Evolutionary conservation across 1,140 invertebrate species (phyloP).

Genomic region (Coptotermes formosanus): DNA sequence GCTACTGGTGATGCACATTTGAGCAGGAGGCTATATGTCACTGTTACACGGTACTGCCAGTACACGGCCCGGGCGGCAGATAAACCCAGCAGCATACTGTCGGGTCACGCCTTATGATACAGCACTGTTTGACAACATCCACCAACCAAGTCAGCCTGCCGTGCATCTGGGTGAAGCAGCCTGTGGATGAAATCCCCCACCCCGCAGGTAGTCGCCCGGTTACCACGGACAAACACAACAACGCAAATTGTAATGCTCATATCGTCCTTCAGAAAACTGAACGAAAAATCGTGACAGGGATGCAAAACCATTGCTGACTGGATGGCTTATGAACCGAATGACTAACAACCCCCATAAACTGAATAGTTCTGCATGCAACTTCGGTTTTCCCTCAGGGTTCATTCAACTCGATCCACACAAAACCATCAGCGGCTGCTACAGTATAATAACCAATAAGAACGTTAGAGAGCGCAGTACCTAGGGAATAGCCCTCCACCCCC

Average conservation of each 20-base stretch:
- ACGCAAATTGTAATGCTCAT: neutral
- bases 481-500: too few species aligned
- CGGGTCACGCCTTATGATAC: neutral
- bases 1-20: too few species aligned
- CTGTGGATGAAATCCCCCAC: neutral
- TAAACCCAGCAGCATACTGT: neutral
- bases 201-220: neutral
- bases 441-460: too few species aligned
- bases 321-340: too few species aligned
- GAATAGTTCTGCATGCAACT: too few species aligned
- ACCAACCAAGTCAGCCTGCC: neutral
- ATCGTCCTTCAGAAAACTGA: neutral
- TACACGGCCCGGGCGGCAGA: neutral
- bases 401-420: too few species aligned
- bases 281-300: neutral
- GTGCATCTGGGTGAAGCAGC: neutral
- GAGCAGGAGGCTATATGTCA: neutral
- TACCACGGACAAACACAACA: slow-evolving; percentile 7
- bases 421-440: too few species aligned
- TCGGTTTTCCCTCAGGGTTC: too few species aligned
- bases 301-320: neutral
- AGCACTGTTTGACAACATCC: slow-evolving; percentile 2
- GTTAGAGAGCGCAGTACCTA: too few species aligned
- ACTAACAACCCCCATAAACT: too few species aligned
- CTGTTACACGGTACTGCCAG: neutral